A percentile compares a stretch with the other conserved stretches of the same genome.
Conservation (phyloP, 2,888 invertebrate genomes). For the Hedychridium roseum region DNA sequence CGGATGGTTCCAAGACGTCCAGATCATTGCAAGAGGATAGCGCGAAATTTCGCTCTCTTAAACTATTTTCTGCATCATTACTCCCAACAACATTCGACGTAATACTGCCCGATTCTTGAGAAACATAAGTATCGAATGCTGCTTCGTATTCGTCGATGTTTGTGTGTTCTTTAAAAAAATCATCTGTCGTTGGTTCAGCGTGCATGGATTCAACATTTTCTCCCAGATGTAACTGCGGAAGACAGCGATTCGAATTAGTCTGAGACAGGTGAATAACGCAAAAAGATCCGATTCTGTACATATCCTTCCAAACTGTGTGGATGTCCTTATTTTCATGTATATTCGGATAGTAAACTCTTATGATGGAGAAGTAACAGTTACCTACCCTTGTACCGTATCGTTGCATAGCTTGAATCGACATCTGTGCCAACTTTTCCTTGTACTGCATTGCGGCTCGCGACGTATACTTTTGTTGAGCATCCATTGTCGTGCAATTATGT, state of each 20-base stretch:
- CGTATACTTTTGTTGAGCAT: conserved; percentile 97
- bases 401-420: conserved; percentile 89
- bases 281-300: no score
- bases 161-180: conserved; percentile 90
- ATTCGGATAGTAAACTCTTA: no score
- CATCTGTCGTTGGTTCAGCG: conserved; percentile 79
- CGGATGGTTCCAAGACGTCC: conserved; percentile 51
- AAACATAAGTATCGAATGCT: no score
- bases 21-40: no score
- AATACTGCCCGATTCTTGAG: no score
- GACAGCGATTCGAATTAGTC: conserved; percentile 6
- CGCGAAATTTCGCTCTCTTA: no score
- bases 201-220: conserved; percentile 68
- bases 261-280: neutral
- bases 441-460: conserved; percentile 95
- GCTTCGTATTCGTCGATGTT: no score
- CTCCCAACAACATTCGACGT: no score
- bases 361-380: no score
- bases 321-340: no score
- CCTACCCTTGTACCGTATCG: conserved; percentile 86
- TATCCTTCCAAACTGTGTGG: no score
- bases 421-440: conserved; percentile 83
- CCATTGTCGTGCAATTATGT: conserved; percentile 89
- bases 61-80: no score
- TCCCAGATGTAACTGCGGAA: conserved; percentile 76